phyloP scores from a whole-genome alignment of 1,140 invertebrate species.

The Antheraea mylitta region DNA sequence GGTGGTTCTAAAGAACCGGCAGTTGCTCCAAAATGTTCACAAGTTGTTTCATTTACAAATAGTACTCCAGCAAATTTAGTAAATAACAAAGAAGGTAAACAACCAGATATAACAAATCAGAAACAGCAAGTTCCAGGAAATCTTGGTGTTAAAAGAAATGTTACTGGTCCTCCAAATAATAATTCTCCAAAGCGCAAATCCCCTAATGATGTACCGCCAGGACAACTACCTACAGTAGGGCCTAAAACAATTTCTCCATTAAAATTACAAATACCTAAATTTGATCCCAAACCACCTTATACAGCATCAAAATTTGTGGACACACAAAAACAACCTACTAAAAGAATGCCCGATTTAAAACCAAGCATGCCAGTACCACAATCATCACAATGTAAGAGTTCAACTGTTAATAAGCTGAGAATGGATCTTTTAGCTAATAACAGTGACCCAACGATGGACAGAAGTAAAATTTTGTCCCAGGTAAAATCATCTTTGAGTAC shows the following conservation, averaged over 20 bases:
- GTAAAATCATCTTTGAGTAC: constrained; percentile 57
- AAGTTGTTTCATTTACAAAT: constrained; percentile 19
- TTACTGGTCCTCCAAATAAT: constrained; percentile 37
- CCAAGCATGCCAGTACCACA: constrained; percentile 43
- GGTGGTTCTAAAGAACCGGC: constrained; percentile 29
- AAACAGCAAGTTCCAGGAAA: constrained; percentile 41
- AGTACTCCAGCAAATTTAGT: constrained; percentile 17
- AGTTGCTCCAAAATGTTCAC: constrained; percentile 24
- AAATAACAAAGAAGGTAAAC: constrained; percentile 45
- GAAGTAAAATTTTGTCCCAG: constrained; percentile 70
- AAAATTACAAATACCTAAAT: constrained; percentile 62
- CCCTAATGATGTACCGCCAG: constrained; percentile 27
- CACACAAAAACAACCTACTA: constrained; percentile 40
- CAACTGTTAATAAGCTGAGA: constrained; percentile 54
- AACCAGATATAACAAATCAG: constrained; percentile 13
- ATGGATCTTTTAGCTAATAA: constrained; percentile 74
- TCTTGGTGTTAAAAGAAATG: constrained; percentile 44
- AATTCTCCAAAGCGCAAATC: constrained; percentile 59
- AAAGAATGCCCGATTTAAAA: constrained; percentile 71
- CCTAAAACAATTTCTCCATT: constrained; percentile 63
- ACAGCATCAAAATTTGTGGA: constrained; percentile 37
- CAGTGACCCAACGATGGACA: constrained; percentile 68
- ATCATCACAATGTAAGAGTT: constrained; percentile 47
- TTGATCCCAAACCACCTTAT: constrained; percentile 34
- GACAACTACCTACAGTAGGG: constrained; percentile 27